Evolutionary conservation across 2,113 vertebrate genomes (phyloP), one percentile per base, ranked within the genome.

Genomic region (Nerophis ophidion): DNA sequence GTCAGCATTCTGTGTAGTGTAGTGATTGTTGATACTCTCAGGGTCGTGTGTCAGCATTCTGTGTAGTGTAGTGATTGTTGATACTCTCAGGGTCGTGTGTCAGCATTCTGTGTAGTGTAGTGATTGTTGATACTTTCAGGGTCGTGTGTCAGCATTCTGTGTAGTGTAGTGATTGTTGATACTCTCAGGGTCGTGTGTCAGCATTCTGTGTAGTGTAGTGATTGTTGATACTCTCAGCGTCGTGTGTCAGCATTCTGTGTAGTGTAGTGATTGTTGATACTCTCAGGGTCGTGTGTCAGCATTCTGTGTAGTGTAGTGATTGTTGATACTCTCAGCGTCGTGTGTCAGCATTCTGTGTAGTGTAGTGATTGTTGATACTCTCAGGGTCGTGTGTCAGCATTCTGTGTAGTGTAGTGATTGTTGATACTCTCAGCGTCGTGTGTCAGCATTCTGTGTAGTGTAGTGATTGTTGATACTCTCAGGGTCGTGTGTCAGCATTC

Each of bases 131-230:
- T 74, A 77, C 60, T 26, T 19, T 47, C 63, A 80, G 72, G 57
- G 48, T 72, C 75, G 77, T 75, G 74, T 80, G 84, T 88, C 86
- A n/a, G n/a, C n/a, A n/a, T n/a, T n/a, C n/a, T n/a, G n/a, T n/a
- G n/a, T n/a, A 17, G 16, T 15, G n/a, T 38, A 46, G 74, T 68
- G 71, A 81, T 74, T 74, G 79, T 65, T 80, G 63, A 65, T 74
- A 77, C 60, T 26, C 33, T 47, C 63, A 80, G 72, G 57, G 48
- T 72, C 75, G 77, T 75, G 74, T 80, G 84, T 88, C 86, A n/a
- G n/a, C n/a, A n/a, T n/a, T n/a, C n/a, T n/a, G n/a, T n/a, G n/a
- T n/a, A 17, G 16, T 15, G n/a, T 38, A 46, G 74, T 68, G 71
- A 81, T 74, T 74, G 79, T 65, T 80, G 63, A 65, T 74, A 77